Percentiles rank a stretch among this genome's conserved stretches.
These are phyloP conservation scores for Lucilia sericata DNA, from an alignment of 1,140 invertebrate species.

Conservation along the genomic window DNA sequence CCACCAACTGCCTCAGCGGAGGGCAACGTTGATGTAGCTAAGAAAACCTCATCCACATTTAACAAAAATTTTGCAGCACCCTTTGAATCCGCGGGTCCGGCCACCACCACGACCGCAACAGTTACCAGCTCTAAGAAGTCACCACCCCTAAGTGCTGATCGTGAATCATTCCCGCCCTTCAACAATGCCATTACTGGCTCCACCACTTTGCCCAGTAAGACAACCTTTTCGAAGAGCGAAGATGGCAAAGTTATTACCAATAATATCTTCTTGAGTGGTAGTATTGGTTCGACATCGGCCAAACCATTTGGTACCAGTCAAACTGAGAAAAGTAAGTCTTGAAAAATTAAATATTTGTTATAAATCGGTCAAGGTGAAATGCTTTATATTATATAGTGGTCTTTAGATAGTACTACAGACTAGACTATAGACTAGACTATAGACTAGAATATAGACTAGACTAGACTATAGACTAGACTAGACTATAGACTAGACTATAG, in stretches of 20 bases:
- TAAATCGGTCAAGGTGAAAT: too few species aligned
- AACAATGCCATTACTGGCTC: slow-evolving; percentile 22
- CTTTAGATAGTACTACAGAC: too few species aligned
- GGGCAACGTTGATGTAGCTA: slow-evolving; percentile 23
- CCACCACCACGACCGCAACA: not conserved
- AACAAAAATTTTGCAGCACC: slow-evolving; percentile 61
- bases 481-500: too few species aligned
- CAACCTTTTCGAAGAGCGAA: slow-evolving; percentile 58
- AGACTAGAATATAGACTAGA: too few species aligned
- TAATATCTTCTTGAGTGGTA: slow-evolving; percentile 43
- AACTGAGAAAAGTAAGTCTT: slow-evolving; percentile 14
- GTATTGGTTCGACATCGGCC: not conserved
- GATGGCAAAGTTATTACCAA: slow-evolving; percentile 65
- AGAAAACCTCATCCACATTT: slow-evolving; percentile 52
- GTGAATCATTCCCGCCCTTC: slow-evolving; percentile 52
- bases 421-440: too few species aligned
- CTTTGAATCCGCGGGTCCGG: slow-evolving; percentile 54
- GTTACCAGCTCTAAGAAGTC: not conserved
- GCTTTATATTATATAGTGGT: too few species aligned
- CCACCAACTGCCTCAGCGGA: slow-evolving; percentile 41
- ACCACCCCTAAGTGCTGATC: slow-evolving; percentile 15
- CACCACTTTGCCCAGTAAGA: slow-evolving; percentile 25
- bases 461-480: too few species aligned
- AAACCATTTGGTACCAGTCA: slow-evolving; percentile 26
- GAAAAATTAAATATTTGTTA: too few species aligned